Conservation (phyloP, 1,140 invertebrate genomes). For the Drosophila ficusphila region DNA sequence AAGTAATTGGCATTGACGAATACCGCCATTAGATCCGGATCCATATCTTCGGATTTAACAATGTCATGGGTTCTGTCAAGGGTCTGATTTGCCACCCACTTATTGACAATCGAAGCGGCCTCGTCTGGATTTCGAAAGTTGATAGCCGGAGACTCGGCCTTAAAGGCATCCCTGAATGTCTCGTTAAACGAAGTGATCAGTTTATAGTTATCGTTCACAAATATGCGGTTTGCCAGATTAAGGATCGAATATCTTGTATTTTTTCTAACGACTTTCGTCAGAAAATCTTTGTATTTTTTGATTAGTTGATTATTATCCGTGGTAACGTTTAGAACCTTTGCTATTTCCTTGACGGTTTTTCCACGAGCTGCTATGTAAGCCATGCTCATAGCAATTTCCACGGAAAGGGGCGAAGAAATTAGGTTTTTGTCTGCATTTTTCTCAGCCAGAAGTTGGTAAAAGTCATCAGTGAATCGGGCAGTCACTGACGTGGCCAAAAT, state of each 20-base stretch:
- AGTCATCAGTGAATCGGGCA: background rate
- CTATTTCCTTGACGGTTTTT: constrained; percentile 85
- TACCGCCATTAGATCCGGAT: constrained; percentile 69
- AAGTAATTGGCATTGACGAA: constrained; percentile 89
- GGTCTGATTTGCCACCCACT: constrained; percentile 86
- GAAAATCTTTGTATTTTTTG: constrained; percentile 10
- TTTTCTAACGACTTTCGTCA: constrained; percentile 19
- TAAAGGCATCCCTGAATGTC: constrained; percentile 51
- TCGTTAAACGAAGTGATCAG: constrained; percentile 38
- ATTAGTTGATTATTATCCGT: constrained; percentile 40
- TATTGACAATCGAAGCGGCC: constrained; percentile 85
- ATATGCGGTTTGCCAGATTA: constrained; percentile 70
- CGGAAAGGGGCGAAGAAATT: constrained; percentile 47
- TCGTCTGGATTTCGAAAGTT: constrained; percentile 78
- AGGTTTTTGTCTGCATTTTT: constrained; percentile 83
- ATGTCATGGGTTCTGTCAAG: constrained; percentile 86
- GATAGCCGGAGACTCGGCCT: constrained; percentile 73
- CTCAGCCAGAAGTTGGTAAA: background rate
- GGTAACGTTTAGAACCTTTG: constrained; percentile 81
- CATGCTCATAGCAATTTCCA: constrained; percentile 86
- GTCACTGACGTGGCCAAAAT: background rate
- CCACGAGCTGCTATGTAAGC: constrained; percentile 85
- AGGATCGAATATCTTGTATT: constrained; percentile 51
- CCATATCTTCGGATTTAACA: constrained; percentile 43
- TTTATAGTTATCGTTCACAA: constrained; percentile 48